Percentiles rank a stretch among this genome's conserved stretches.
phyloP scores from a whole-genome alignment of 2,113 vertebrate species.

The Neogale vison region DNA sequence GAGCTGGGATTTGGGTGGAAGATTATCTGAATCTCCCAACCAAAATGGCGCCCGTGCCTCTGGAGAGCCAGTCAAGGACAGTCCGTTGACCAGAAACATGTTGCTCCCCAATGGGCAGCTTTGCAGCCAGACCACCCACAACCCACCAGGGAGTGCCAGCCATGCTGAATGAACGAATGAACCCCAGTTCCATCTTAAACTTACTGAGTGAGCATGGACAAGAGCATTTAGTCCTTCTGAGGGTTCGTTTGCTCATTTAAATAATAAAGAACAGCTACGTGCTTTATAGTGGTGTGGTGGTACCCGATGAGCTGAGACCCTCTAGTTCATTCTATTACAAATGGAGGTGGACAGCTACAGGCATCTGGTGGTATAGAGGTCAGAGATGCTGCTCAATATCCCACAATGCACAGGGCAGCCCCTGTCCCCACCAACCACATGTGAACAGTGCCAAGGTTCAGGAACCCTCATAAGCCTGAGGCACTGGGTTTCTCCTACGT shows the following conservation, averaged over 20 bases:
- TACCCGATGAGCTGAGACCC: too few relatives aligned
- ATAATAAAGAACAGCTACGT: not conserved
- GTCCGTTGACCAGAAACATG: not conserved
- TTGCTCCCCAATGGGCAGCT: too few relatives aligned
- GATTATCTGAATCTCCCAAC: not conserved
- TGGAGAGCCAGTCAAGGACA: too few relatives aligned
- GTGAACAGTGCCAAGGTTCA: not conserved
- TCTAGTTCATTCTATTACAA: not conserved
- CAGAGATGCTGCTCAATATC: not conserved
- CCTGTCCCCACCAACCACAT: too few relatives aligned
- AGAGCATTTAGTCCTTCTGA: too few relatives aligned
- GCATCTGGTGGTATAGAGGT: not conserved
- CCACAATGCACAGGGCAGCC: not conserved
- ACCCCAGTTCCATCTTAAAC: not conserved
- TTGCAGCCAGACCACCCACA: not conserved
- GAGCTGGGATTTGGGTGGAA: not conserved
- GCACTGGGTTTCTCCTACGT: not conserved
- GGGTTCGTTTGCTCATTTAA: not conserved
- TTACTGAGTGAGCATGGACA: not conserved
- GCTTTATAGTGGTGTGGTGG: not conserved
- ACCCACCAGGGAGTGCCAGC: not conserved
- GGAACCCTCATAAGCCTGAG: not conserved
- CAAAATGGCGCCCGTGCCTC: accelerated
- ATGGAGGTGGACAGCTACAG: not conserved
- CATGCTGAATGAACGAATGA: not conserved